Conservation (phyloP, 1,140 invertebrate genomes). For the Trichonephila clavata region DNA sequence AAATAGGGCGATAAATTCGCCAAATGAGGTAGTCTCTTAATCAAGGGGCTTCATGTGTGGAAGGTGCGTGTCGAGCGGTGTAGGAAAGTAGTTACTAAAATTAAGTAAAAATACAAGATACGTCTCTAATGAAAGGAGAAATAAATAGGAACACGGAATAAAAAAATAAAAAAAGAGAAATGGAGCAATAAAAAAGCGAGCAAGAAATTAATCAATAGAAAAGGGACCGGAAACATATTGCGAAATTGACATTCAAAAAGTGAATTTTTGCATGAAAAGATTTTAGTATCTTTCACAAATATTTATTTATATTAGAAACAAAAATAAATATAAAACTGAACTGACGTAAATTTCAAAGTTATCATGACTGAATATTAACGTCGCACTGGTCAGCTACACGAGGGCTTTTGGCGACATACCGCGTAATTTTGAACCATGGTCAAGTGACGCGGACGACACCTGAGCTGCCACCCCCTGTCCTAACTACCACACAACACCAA, state of each 20-base stretch:
- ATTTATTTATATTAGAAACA: no score
- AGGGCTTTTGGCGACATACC: no score
- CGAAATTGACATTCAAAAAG: neutral
- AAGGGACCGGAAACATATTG: slow-evolving; percentile 25
- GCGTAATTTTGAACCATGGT: no score
- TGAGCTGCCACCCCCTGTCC: no score
- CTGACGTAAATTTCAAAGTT: no score
- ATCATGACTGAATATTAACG: no score
- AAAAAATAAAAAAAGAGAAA: neutral
- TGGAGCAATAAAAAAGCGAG: slow-evolving; percentile 27
- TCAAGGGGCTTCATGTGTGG: neutral
- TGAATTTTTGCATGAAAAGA: no score
- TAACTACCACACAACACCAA: no score
- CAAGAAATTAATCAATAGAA: slow-evolving; percentile 52
- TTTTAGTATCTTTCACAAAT: no score
- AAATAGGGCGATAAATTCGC: slow-evolving; percentile 41
- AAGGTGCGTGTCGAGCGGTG: slow-evolving; percentile 46
- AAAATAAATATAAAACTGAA: no score
- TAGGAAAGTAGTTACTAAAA: slow-evolving; percentile 62
- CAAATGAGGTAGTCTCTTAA: neutral
- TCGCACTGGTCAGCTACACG: no score
- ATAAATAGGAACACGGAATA: slow-evolving; percentile 28
- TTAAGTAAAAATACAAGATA: slow-evolving; percentile 70
- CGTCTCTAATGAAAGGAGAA: slow-evolving; percentile 70
- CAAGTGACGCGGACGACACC: no score